phyloP scores from a whole-genome alignment of 2,797 vertebrate species.

The Glyptemys insculpta region DNA sequence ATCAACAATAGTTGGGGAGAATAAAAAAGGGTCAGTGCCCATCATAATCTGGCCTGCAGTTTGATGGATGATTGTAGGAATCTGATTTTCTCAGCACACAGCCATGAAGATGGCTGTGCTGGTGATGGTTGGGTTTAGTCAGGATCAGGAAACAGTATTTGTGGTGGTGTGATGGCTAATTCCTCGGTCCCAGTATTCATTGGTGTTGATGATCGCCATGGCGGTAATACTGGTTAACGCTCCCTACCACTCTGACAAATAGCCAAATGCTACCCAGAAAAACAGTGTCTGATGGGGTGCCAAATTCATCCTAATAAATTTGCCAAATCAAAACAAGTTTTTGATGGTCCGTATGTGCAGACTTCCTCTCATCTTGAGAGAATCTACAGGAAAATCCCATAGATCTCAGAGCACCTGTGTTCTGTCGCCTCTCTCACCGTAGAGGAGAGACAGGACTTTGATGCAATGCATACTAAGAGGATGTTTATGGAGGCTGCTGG shows the following conservation, averaged over 20 bases:
- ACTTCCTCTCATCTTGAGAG: not conserved
- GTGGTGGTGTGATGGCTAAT: not conserved
- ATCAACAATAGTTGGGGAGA: not conserved
- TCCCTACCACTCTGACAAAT: not conserved
- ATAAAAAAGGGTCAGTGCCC: not conserved
- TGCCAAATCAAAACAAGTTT: not conserved
- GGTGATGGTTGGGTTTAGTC: not conserved
- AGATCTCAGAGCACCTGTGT: rapidly evolving
- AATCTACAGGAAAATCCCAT: too few relatives aligned
- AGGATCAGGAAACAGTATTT: not conserved
- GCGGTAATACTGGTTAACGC: not conserved
- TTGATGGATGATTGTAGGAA: too few relatives aligned
- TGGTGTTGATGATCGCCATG: too few relatives aligned
- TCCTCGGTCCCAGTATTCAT: not conserved
- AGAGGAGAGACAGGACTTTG: not conserved
- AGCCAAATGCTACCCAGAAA: not conserved
- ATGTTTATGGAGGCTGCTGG: not conserved
- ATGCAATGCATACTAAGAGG: not conserved
- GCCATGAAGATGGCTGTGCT: too few relatives aligned
- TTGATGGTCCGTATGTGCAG: rapidly evolving
- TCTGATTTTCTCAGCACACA: not conserved
- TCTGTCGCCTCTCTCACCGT: rapidly evolving
- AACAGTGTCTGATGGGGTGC: rapidly evolving
- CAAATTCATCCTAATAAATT: not conserved
- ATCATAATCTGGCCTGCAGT: too few relatives aligned